Conservation (phyloP, 2,888 invertebrate genomes). For the Chirona hameri region DNA sequence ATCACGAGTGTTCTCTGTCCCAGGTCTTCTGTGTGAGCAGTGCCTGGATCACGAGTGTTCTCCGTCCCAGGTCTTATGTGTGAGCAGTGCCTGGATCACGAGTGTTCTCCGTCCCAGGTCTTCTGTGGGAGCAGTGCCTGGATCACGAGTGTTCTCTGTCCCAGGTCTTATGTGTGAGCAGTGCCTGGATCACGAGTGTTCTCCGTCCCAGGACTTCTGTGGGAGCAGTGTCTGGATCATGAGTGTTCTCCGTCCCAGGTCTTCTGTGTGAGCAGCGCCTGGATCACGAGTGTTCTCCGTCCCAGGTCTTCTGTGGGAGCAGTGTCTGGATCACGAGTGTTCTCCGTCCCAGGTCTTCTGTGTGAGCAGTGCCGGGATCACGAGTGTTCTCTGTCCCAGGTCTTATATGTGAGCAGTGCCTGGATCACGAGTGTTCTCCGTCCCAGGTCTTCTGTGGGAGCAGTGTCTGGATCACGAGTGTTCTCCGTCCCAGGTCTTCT, state of each 20-base stretch:
- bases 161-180: constrained; percentile 39
- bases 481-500: constrained; percentile 32
- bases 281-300: constrained; percentile 29
- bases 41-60: constrained; percentile 30
- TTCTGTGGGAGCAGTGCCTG: constrained; percentile 38
- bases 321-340: constrained; percentile 32
- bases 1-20: constrained; percentile 30
- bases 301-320: constrained; percentile 39
- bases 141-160: constrained; percentile 30
- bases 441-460: constrained; percentile 38
- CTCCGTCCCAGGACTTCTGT: too few species aligned
- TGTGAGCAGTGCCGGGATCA: constrained; percentile 38
- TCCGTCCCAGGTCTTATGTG: too few species aligned
- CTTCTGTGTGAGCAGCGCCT: constrained; percentile 38
- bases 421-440: constrained; percentile 27
- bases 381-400: too few species aligned
- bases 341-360: too few species aligned
- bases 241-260: too few species aligned
- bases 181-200: constrained; percentile 30
- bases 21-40: constrained; percentile 39
- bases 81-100: constrained; percentile 35
- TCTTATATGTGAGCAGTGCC: constrained; percentile 39
- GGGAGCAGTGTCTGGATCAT: constrained; percentile 36
- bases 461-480: constrained; percentile 33
- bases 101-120: too few species aligned